Evolutionary conservation across 2,797 vertebrate genomes (phyloP).

Genomic region (Tarsius wallacei): DNA sequence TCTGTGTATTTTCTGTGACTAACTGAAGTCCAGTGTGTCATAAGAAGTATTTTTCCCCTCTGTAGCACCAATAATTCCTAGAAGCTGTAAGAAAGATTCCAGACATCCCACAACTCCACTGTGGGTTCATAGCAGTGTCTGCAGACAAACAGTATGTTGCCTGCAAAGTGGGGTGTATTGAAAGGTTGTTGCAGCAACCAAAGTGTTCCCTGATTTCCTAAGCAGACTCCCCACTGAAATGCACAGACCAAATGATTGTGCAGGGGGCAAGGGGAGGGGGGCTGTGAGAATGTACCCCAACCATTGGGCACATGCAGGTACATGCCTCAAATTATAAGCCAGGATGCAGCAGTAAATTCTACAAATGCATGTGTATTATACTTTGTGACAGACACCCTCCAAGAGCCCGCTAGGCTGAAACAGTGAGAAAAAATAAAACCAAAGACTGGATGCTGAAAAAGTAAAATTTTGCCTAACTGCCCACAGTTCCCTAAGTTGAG

Average conservation of each 20-base stretch:
- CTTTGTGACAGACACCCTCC: not conserved
- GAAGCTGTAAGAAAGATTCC: conserved; percentile 51
- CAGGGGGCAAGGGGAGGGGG: too few species aligned
- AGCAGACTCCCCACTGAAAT: conserved; percentile 4
- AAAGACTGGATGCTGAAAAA: conserved; percentile 60
- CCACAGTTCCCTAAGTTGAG: not conserved
- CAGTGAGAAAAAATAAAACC: conserved; percentile 30
- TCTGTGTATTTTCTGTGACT: not conserved
- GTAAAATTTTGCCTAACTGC: not conserved
- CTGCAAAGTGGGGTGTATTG: not conserved
- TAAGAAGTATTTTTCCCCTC: conserved; percentile 3
- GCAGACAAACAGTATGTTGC: not conserved
- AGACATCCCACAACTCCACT: not conserved
- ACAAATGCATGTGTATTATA: not conserved
- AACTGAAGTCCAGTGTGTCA: not conserved
- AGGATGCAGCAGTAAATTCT: not conserved
- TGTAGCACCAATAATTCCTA: not conserved
- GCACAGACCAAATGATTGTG: not conserved
- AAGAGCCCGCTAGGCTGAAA: not conserved
- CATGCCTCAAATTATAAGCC: not conserved
- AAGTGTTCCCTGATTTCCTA: not conserved
- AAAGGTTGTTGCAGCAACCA: conserved; percentile 2
- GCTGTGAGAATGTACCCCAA: not conserved
- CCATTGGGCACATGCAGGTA: not conserved
- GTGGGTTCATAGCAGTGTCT: not conserved